Evolutionary conservation across 2,113 vertebrate species (phyloP).

Genomic region (Antigone vipio): DNA sequence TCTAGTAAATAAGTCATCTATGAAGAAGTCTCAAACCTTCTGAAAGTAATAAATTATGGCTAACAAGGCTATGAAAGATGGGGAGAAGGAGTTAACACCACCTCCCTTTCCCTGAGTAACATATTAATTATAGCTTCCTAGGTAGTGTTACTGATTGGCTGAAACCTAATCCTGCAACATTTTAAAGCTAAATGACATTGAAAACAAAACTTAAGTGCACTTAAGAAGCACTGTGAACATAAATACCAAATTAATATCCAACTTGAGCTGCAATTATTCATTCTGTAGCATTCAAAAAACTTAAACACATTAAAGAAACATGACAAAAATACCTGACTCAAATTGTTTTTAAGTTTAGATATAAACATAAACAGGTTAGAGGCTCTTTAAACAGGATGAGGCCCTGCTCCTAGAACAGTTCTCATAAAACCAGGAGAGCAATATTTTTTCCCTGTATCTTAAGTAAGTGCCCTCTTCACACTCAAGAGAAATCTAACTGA

Average conservation of each 20-base stretch:
- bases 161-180: conserved; percentile 45
- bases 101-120: conserved; percentile 1
- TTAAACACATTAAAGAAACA: background rate
- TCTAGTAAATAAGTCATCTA: background rate
- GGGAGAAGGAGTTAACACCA: conserved; percentile 10
- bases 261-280: background rate
- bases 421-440: background rate
- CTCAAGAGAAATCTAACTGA: background rate
- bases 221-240: background rate
- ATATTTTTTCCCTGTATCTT: background rate
- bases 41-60: background rate
- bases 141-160: conserved; percentile 47
- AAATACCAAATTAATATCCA: background rate
- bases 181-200: conserved; percentile 37
- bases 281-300: background rate
- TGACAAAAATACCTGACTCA: background rate
- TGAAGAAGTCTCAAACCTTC: background rate
- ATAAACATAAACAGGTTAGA: background rate
- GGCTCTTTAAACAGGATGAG: background rate
- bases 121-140: conserved; percentile 49
- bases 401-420: background rate
- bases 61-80: background rate
- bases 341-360: background rate
- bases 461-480: background rate
- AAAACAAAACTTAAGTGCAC: conserved; percentile 6